These are phyloP conservation scores for Congeria kusceri DNA, from an alignment of 2,888 invertebrate species.

Conservation along the genomic window DNA sequence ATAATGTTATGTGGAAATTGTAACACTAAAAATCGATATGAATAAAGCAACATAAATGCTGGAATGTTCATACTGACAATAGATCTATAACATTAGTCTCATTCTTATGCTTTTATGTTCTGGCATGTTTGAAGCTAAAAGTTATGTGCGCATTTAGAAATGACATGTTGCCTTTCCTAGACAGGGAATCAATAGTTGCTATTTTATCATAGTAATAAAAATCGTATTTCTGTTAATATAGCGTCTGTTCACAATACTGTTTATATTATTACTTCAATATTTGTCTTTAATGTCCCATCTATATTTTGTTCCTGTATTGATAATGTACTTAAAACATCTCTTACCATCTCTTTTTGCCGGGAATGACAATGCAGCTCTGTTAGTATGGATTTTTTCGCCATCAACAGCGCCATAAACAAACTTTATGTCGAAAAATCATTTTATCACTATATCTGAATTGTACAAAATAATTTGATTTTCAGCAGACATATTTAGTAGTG, in stretches of 20 bases:
- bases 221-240: not conserved
- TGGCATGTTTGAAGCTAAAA: too few relatives aligned
- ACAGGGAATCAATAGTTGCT: not conserved
- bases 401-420: slow-evolving; percentile 27
- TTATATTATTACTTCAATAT: not conserved
- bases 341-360: not conserved
- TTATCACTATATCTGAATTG: slow-evolving; percentile 54
- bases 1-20: too few relatives aligned
- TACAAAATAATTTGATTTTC: slow-evolving; percentile 52
- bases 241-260: not conserved
- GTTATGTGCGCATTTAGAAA: too few relatives aligned
- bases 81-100: too few relatives aligned
- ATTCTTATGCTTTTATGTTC: too few relatives aligned
- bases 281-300: not conserved
- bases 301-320: not conserved
- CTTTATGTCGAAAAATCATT: slow-evolving; percentile 42
- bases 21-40: too few relatives aligned
- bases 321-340: not conserved
- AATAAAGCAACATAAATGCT: too few relatives aligned
- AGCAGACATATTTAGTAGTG: slow-evolving; percentile 39
- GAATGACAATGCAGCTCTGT: slow-evolving; percentile 31
- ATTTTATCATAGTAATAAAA: not conserved
- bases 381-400: slow-evolving; percentile 46
- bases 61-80: too few relatives aligned
- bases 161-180: too few relatives aligned